A percentile compares a stretch with the other conserved stretches of the same genome.
These are phyloP conservation scores for Sebastes umbrosus DNA, from an alignment of 2,797 vertebrate genomes.

Conservation along the genomic window DNA sequence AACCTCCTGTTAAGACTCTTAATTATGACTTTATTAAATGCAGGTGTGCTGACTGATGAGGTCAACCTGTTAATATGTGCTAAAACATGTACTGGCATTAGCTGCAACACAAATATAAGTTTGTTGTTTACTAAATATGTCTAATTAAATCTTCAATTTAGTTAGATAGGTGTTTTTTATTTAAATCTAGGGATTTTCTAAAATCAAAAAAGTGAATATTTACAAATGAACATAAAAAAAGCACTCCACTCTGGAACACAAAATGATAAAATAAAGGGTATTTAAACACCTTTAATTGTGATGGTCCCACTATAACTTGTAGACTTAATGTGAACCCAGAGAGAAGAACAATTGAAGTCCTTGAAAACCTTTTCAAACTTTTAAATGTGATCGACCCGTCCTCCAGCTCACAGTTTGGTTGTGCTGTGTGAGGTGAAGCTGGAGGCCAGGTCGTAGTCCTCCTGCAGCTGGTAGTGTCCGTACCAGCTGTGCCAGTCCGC, in stretches of 20 bases:
- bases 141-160: not conserved
- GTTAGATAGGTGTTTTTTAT: not conserved
- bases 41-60: not conserved
- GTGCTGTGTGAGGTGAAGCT: conserved; percentile 68
- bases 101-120: not conserved
- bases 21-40: not conserved
- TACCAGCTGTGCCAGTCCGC: conserved; percentile 87
- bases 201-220: not conserved
- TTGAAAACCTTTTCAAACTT: not conserved
- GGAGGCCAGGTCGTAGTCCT: conserved; percentile 80
- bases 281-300: not conserved
- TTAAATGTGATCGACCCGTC: not conserved
- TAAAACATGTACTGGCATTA: not conserved
- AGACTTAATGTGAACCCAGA: not conserved
- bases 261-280: not conserved
- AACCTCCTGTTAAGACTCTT: not conserved
- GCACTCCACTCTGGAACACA: not conserved
- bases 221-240: not conserved
- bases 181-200: not conserved
- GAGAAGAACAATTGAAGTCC: not conserved
- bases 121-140: not conserved
- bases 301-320: not conserved
- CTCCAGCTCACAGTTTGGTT: conserved; percentile 60
- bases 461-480: conserved; percentile 81
- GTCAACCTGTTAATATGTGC: not conserved